These are phyloP conservation scores for Palloptera scutellata DNA, from an alignment of 2,888 invertebrate species.

Conservation along the genomic window DNA sequence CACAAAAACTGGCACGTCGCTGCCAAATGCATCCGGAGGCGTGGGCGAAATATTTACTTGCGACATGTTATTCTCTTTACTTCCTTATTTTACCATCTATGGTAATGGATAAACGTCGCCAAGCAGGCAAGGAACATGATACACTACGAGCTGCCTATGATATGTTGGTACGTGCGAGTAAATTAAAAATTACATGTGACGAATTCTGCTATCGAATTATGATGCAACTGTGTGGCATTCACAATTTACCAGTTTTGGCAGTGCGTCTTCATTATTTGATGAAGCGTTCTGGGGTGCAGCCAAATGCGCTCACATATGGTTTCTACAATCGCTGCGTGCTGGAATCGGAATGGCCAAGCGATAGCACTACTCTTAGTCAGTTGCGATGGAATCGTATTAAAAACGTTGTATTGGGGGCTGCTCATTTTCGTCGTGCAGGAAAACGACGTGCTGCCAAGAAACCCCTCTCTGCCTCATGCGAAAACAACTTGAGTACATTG, in stretches of 20 bases:
- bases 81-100: slow-evolving; percentile 95
- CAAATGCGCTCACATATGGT: slow-evolving; percentile 98
- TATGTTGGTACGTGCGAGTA: slow-evolving; percentile 86
- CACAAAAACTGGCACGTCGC: slow-evolving; percentile 75
- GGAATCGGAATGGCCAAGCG: slow-evolving; percentile 94
- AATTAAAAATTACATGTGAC: slow-evolving; percentile 85
- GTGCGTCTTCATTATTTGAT: slow-evolving; percentile 90
- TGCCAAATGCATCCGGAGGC: slow-evolving; percentile 76
- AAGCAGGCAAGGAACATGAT: slow-evolving; percentile 77
- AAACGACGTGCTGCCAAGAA: slow-evolving; percentile 69
- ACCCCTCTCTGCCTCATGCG: slow-evolving; percentile 56
- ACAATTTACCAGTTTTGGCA: slow-evolving; percentile 92
- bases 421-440: slow-evolving; percentile 85
- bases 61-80: slow-evolving; percentile 93
- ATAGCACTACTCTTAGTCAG: slow-evolving; percentile 76
- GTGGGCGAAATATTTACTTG: slow-evolving; percentile 92
- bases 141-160: slow-evolving; percentile 84
- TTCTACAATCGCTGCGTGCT: slow-evolving; percentile 83
- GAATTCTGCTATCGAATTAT: slow-evolving; percentile 98
- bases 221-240: slow-evolving; percentile 97
- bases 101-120: slow-evolving; percentile 70
- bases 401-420: slow-evolving; percentile 89
- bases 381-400: slow-evolving; percentile 93
- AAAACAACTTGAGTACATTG: slow-evolving; percentile 62
- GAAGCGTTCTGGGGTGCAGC: slow-evolving; percentile 92